Evolutionary conservation across 2,888 invertebrate species (phyloP), one percentile per base, ranked within the genome.

Genomic region (Chalcis sispes): DNA sequence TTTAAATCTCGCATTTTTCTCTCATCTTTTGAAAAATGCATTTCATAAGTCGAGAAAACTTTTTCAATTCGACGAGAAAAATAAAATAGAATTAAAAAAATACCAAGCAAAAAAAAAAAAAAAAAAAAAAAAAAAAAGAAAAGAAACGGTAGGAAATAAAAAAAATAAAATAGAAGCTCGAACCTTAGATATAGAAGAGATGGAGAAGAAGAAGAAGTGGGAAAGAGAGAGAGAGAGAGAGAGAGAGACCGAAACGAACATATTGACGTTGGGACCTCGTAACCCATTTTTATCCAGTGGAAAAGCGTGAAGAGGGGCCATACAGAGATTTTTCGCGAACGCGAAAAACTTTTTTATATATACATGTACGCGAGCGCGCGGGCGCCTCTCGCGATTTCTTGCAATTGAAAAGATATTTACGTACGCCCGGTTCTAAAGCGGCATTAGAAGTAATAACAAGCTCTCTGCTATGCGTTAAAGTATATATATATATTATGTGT

Each of bases 11-110:
- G 65, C 66, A 70, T 73, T 73, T 77, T 77, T 59, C 73, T 73
- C 70, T 66, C 65, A 61, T 77, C 70, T 77, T 70, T 77, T 77
- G 77, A 77, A 73, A 77, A 77, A 73, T 77, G 73, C 77, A 77
- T 77, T 77, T 77, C 69, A 70, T 70, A 77, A 70, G 70, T 73
- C 65, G 77, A 29, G 52, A 69, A 77, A 77, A 77, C 65, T 77
- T 77, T 77, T 73, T 77, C 77, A 73, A 77, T 77, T 77, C 65
- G 73, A 54, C 2, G 40, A 32, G 48, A 20, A 20, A 65, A 66
- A 73, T 70, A 70, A 61, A 73, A 54, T 69, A 29, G 1, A 58
- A 13, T 27, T 50, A 50, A 7, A 50, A 7, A 20, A 7, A 20
- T 20, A 20, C 23, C 23, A 7, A 36, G 27, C 7, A 4, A 54